Evolutionary conservation across 2,797 vertebrate genomes (phyloP).

Genomic region (Mormyrus hasselquistii): DNA sequence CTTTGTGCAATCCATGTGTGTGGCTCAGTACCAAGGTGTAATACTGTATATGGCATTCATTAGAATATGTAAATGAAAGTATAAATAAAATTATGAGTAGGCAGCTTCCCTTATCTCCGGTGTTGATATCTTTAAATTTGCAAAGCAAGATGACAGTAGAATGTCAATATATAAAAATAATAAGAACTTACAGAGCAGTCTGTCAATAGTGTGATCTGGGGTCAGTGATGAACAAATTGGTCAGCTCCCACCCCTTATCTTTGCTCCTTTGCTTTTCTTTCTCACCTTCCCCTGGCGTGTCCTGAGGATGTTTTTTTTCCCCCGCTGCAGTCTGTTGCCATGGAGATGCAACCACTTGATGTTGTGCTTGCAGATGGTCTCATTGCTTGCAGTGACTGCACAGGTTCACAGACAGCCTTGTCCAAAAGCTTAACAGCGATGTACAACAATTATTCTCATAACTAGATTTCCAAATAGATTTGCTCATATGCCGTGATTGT

Average conservation of each 20-base stretch:
- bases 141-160: not conserved
- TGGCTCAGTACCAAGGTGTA: not conserved
- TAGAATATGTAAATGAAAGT: not conserved
- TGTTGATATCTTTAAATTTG: not conserved
- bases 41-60: not conserved
- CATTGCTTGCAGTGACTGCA: conserved; percentile 18
- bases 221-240: not conserved
- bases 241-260: conserved; percentile 14
- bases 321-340: conserved; percentile 50
- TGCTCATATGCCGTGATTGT: conserved; percentile 22
- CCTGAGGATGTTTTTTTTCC: not conserved
- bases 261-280: conserved; percentile 4
- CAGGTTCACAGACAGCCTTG: conserved; percentile 38
- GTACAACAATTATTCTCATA: conserved; percentile 20
- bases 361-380: conserved; percentile 33
- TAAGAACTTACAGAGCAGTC: conserved; percentile 11
- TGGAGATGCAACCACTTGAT: conserved; percentile 42
- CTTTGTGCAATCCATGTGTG: not conserved
- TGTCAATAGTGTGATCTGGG: not conserved
- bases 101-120: not conserved
- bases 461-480: conserved; percentile 27
- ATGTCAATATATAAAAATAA: not conserved
- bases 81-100: not conserved
- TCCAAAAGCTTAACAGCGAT: conserved; percentile 41
- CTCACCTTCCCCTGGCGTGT: conserved; percentile 18